Percentiles rank a stretch among this genome's conserved stretches.
Evolutionary conservation across 2,888 invertebrate species (phyloP).

Genomic region (Lagria hirta): DNA sequence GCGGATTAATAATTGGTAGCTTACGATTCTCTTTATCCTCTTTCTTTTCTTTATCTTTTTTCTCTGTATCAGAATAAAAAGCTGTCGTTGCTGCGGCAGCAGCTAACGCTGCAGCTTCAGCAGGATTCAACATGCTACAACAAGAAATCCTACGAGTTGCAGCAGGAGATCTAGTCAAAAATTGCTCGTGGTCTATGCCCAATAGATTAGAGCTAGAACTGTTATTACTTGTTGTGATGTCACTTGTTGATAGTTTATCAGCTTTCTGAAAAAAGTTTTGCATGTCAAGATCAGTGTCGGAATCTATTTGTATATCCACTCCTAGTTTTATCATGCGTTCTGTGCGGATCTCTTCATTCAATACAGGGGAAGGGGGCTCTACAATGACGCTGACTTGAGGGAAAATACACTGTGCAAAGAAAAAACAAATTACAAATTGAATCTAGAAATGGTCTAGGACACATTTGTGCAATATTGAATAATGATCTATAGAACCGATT

Average conservation of each 20-base stretch:
- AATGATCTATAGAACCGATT: no score
- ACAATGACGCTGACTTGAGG: constrained; percentile 74
- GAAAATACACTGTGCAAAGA: constrained; percentile 52
- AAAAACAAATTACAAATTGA: no score
- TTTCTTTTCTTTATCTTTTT: constrained; percentile 43
- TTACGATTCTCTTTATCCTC: constrained; percentile 62
- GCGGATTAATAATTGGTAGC: constrained; percentile 86
- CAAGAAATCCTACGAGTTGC: constrained; percentile 89
- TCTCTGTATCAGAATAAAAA: constrained; percentile 54
- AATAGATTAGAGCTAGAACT: constrained; percentile 64
- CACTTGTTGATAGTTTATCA: constrained; percentile 48
- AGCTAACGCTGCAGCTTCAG: constrained; percentile 63
- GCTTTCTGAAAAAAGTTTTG: constrained; percentile 46
- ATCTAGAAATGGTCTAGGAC: no score
- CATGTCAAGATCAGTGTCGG: constrained; percentile 46
- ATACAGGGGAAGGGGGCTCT: constrained; percentile 73
- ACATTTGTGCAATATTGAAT: no score
- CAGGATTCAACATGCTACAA: constrained; percentile 81
- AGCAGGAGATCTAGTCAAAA: constrained; percentile 75
- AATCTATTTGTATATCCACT: constrained; percentile 46
- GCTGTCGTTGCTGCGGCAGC: constrained; percentile 64
- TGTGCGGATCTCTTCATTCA: constrained; percentile 56
- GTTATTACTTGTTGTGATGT: constrained; percentile 48
- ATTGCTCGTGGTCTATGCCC: constrained; percentile 64
- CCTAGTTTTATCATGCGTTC: constrained; percentile 47